Evolutionary conservation across 1,140 invertebrate species (phyloP), one percentile per base, ranked within the genome.

Genomic region (Drosophila pectinifera): DNA sequence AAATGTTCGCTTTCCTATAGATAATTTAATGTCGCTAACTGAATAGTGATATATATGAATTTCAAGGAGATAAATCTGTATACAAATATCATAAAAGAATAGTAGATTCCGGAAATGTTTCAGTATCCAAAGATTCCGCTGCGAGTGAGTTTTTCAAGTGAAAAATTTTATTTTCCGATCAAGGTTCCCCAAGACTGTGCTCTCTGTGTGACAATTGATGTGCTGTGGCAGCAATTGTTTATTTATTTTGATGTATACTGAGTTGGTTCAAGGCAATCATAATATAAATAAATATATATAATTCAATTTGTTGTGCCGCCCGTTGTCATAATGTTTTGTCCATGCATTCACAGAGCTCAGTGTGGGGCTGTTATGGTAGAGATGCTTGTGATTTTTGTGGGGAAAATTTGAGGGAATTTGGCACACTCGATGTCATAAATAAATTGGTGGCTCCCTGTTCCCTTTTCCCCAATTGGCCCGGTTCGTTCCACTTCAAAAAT

Each of bases 361-460:
- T 56, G 28, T 16, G 42, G 6, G 5, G 5, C 26, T 26, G 11
- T 36, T 56, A 20, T 28, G 13, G 3, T 11, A 48, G 38, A 24
- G 20, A 53, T 20, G 4, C 38, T 2, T 39, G 11, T 43, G n/a
- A 53, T 43, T 43, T 43, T 43, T 78, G 16, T 43, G 41, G 48
- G 49, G 26, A 41, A 13, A 26, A 28, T 20, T 73, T 48, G 8
- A 11, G 28, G 13, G 14, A 55, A 86, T 78, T 65, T 82, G 65
- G 70, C 48, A 88, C 83, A 68, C 41, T 28, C 38, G 49, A 18
- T 55, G 46, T 46, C 58, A 64, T 61, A 84, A 84, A 84, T 84
- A 85, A 84, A 73, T 84, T 70, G 63, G 38, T 34, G 8, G 48
- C 8, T 51, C 43, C 63, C 73, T 48, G 59, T 61, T 72, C 67